Base-by-base conservation (phyloP, 2,797 vertebrate species). In the Falco berigora region DNA sequence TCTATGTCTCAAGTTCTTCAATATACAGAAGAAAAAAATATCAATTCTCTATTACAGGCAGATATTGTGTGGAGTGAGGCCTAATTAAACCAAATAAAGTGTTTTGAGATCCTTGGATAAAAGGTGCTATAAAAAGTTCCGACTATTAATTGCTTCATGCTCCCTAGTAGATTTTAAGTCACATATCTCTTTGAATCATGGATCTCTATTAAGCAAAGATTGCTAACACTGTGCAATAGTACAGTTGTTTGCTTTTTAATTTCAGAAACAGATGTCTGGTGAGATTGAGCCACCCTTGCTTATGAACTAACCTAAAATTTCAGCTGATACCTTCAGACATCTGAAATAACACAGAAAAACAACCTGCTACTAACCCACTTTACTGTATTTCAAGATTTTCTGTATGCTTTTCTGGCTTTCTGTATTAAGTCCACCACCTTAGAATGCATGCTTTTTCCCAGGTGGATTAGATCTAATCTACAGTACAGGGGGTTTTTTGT, bases 1-100 rank as follows among this genome's bases (percentile, higher is more conserved):
- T 87, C 67, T 82, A 20, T 67, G 32, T 49, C 56, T 47, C 61
- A 79, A 74, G 34, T 82, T 95, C 50, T 56, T 81, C 55, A 92
- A 47, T 63, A 75, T 76, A 49, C 15, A 47, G 49, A 85, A 82
- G 16, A 16, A 50, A 93, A 96, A 75, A 55, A 38, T 6, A 75
- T 36, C 7, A 55, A 64, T 94, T 38, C 10, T 50, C 34, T 93
- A 15, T 88, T 95, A 44, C 49, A 79, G 34, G 34, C 1, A 42
- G 94, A 78, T 80, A 82, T 49, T 64, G 22, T 44, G 61, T 77
- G 20, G 63, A 81, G 36, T 67, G 80, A 94, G 42, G 49, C 71
- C 90, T 95, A 96, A 96, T 95, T 96, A 96, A 95, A 89, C 14
- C 38, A 72, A 74, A 49, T 42, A 91, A 93, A 95, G 49, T 36